Evolutionary conservation across 2,888 invertebrate species (phyloP), one percentile per base, ranked within the genome.

Genomic region (Allygus modestus): DNA sequence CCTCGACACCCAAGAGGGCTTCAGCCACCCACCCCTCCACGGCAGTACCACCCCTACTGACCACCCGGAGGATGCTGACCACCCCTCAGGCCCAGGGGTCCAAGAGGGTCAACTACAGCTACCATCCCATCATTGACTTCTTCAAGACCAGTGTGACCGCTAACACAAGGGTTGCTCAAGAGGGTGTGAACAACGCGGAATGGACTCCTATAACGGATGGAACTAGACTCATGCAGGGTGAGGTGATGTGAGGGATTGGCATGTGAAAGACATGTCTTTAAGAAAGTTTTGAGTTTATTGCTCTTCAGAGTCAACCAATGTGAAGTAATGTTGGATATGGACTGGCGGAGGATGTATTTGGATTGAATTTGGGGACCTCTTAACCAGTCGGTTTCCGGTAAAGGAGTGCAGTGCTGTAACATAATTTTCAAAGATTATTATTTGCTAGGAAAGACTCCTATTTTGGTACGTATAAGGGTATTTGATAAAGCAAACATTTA

Each of bases 51-150:
- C 79, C 61, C 0, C 23, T 23, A 0, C 2, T 17, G 9, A 33
- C 65, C 26, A 28, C 43, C 54, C 11, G 51, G 20, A 23, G 46
- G 43, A n/a, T 37, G n/a, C 17, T 37, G 15, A 51, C 77, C 37
- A 54, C 79, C 12, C 54, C 77, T 11, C 37, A 61, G 20, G 43
- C 81, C 0, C 79, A 82, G n/a, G 81, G 81, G 28, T 82, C 86
- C n/a, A 92, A 93, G 88, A 92, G 94, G 88, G 92, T 96, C 61
- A 96, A 96, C 90, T 96, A 96, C 89, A 95, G 94, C 89, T 96
- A 96, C 88, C 96, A 96, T 90, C 96, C 96, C 0, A 96, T 96
- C 75, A 95, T 96, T 87, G 96, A 96, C 89, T 96, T 95, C 89
- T 96, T 96, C 89, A 94, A 85, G 84, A 84, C 82, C 93, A 79